Evolutionary conservation across 2,888 invertebrate species (phyloP), one percentile per base, ranked within the genome.

Genomic region (Machimus atricapillus): DNA sequence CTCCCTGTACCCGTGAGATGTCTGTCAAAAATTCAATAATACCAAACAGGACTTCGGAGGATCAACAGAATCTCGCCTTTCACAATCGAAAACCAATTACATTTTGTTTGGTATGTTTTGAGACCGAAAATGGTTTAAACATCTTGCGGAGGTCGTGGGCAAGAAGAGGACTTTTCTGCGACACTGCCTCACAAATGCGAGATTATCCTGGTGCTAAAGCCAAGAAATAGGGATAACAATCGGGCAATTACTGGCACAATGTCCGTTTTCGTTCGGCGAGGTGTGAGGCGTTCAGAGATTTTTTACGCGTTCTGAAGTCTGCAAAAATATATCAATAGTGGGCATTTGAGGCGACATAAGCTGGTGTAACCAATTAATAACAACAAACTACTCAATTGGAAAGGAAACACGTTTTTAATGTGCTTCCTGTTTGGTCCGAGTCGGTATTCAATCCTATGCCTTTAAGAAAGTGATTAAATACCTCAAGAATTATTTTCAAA

Each of bases 1-100:
- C 56, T 56, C 12, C 14, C 12, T 14, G 31, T 14, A n/a, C 23
- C 40, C 40, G 40, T 56, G 56, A 56, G 52, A 81, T 31, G 31
- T 6, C 81, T 52, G 81, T 81, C 27, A 81, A 81, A 81, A 81
- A 81, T 31, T 16, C 56, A 23, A 34, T 52, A 81, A 81, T 31
- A 81, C 81, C 81, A 81, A 81, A 81, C 46, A 79, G 31, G 27
- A 56, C 46, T 78, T 7, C 52, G 34, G 16, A 81, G 81, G 81
- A 81, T 81, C 43, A 81, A 81, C 31, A 16, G 12, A 81, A 81
- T 81, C 56, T 81, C 23, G 27, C 56, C 66, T 43, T 27, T 81
- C 52, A 81, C 81, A 81, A 81, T 81, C 31, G 81, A 81, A 81
- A 81, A 81, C 81, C 81, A 81, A 81, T 81, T 81, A 56, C 81